These are phyloP conservation scores for Pangasianodon gigas DNA, from an alignment of 2,113 vertebrate species.

Conservation along the genomic window DNA sequence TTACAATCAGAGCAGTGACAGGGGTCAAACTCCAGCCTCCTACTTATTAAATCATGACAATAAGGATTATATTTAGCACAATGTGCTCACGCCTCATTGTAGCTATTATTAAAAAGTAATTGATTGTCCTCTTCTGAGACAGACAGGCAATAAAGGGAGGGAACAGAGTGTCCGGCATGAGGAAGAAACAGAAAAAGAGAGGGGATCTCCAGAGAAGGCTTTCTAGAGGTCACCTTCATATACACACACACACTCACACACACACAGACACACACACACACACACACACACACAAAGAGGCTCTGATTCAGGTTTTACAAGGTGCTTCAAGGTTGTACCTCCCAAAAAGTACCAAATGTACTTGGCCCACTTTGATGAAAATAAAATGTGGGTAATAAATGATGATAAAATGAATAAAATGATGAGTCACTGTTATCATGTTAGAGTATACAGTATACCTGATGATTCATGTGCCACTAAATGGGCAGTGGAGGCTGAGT, in stretches of 20 bases:
- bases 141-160: slow-evolving; percentile 4
- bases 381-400: neutral
- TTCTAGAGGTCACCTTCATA: slow-evolving; percentile 23
- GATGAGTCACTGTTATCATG: neutral
- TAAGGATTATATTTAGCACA: slow-evolving; percentile 53
- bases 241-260: neutral
- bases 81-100: slow-evolving; percentile 24
- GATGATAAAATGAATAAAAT: too few relatives aligned
- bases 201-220: slow-evolving; percentile 30
- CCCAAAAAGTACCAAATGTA: neutral
- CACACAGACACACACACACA: slow-evolving; percentile 6
- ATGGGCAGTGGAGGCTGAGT: neutral
- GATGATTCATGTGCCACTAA: neutral
- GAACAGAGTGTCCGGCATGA: slow-evolving; percentile 13
- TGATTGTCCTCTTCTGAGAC: slow-evolving; percentile 48
- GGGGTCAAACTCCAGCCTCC: slow-evolving; percentile 33
- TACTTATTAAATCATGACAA: slow-evolving; percentile 57
- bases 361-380: neutral
- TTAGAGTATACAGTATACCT: neutral
- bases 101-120: slow-evolving; percentile 51
- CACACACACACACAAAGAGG: neutral
- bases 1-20: slow-evolving; percentile 31
- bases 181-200: neutral
- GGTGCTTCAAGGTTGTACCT: neutral
- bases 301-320: neutral